Conservation (phyloP, 2,113 vertebrate genomes). For the Tenebrosternarchus preto region DNA sequence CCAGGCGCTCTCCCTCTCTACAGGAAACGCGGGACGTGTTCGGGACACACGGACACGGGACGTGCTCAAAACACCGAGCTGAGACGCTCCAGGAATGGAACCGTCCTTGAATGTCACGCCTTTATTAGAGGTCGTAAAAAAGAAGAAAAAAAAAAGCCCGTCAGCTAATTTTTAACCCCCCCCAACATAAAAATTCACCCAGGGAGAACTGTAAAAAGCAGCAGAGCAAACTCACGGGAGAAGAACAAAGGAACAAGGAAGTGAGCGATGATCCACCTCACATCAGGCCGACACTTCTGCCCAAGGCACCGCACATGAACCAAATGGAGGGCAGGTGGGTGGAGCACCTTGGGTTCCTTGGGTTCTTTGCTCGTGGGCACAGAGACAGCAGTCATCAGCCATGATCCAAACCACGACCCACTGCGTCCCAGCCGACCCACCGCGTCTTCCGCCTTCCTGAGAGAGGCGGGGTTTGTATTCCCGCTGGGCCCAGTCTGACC, state of each 20-base stretch:
- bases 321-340: not conserved
- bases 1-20: not conserved
- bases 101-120: not conserved
- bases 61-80: not conserved
- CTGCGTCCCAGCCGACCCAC: constrained; percentile 5
- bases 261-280: not conserved
- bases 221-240: not conserved
- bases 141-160: not conserved
- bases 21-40: not conserved
- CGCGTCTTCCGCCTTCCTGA: constrained; percentile 6
- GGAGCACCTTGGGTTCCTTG: not conserved
- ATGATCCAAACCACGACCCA: constrained; percentile 35
- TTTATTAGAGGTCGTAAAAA: not conserved
- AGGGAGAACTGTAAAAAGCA: too few relatives aligned
- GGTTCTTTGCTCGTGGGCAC: constrained; percentile 10
- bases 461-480: not conserved
- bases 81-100: not conserved
- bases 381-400: constrained; percentile 40
- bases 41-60: not conserved
- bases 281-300: not conserved
- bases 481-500: constrained; percentile 44
- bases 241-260: not conserved
- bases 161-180: constrained; percentile 15
- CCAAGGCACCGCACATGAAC: not conserved
- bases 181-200: too few relatives aligned